Base-by-base conservation (phyloP, 2,888 invertebrate species). In the Ischnus inquisitorius region DNA sequence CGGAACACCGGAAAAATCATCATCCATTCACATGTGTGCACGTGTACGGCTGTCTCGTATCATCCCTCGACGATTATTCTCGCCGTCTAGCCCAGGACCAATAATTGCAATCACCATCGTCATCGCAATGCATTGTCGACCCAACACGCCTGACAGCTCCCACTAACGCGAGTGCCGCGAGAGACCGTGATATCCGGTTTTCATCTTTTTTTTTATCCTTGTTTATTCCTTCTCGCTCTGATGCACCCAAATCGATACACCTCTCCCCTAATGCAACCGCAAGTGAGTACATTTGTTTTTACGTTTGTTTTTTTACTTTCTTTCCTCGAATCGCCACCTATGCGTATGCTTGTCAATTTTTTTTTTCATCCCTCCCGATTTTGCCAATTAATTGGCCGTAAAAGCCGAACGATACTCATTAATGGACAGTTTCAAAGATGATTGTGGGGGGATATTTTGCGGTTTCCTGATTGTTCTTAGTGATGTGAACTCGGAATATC, bases 211-310 rank as follows among this genome's bases (percentile, higher is more conserved):
- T 25, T 65, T 34, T 39, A 64, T 43, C 64, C 57, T 64, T 6
- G 43, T 19, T 16, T 46, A 54, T 39, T 57, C 64, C 79, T 79
- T 6, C 62, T 82, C 34, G 34, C 41, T 76, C 76, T 74, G 78
- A 79, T 79, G 62, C 87, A 78, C 62, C 83, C 85, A 77, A 79
- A 54, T 64, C 80, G 72, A 83, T 76, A 76, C 87, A 85, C 80
- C 72, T 85, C 76, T 80, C 68, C 76, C 86, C 88, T 87, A 86
- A 89, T 90, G 89, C 88, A 87, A 86, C 88, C 87, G 82, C 87
- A 88, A 90, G 92, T 92, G 88, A 92, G 87, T 90, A 88, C 84
- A 22, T 12, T 60, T 78, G 57, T n/a, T 28, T 64, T 46, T 34
- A 19, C 25, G n/a, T 54, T 68, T 46, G 16, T 22, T 12, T 8